Evolutionary conservation across 2,797 vertebrate genomes (phyloP).

Genomic region (Syngnathus rostellatus): DNA sequence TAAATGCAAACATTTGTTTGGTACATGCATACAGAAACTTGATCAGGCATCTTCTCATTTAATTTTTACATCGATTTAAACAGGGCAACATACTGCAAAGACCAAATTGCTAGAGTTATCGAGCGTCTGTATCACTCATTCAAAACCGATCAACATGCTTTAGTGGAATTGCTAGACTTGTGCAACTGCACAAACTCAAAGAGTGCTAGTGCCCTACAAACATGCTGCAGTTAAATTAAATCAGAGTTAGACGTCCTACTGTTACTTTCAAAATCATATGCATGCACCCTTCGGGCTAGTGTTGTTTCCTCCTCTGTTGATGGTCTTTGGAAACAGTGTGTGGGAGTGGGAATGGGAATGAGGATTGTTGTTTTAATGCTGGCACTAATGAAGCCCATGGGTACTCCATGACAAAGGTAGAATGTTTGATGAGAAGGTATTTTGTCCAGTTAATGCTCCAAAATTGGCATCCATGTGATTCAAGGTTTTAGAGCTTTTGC

Average conservation of each 20-base stretch:
- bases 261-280: slow-evolving; percentile 23
- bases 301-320: slow-evolving; percentile 41
- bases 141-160: neutral
- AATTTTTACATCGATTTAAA: no score
- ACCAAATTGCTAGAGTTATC: neutral
- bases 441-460: slow-evolving; percentile 26
- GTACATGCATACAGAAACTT: neutral
- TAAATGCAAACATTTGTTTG: neutral
- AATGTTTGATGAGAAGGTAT: slow-evolving; percentile 45
- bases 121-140: neutral
- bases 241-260: neutral
- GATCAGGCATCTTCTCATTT: no score
- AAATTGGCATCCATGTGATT: slow-evolving; percentile 22
- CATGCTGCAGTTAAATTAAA: neutral
- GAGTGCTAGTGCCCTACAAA: neutral
- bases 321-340: slow-evolving; percentile 50
- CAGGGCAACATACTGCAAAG: neutral
- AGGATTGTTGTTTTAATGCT: slow-evolving; percentile 57
- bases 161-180: neutral
- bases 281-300: slow-evolving; percentile 44
- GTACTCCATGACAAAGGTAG: slow-evolving; percentile 46
- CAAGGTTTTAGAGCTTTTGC: slow-evolving; percentile 3
- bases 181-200: neutral
- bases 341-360: slow-evolving; percentile 55
- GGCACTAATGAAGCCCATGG: slow-evolving; percentile 63